Base-by-base conservation (phyloP, 1,140 invertebrate species). In the Nautilus pompilius region DNA sequence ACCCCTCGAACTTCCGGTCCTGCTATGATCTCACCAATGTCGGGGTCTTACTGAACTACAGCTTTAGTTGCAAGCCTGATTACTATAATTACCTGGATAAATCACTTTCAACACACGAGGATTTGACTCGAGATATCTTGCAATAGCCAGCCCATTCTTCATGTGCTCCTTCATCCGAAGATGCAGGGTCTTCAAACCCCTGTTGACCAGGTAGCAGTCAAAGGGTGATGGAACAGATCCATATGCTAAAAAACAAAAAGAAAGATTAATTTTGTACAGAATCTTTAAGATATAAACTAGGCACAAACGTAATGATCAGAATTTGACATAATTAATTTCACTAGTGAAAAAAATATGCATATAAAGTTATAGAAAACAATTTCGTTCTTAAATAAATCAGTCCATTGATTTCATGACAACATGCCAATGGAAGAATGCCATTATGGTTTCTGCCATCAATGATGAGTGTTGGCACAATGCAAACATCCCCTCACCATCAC, bases 181-280 rank as follows among this genome's bases (percentile, higher is more conserved):
- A 56, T 92, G 88, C 17, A 98, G 83, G 0, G 97, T 99, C 83
- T 99, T 98, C 46, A 99, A 83, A 75, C 96, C 93, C 49, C 97
- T 88, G 75, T 93, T 95, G 0, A 98, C 93, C 76, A 96, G 83
- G 76, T 89, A 94, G 79, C 96, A 98, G 80, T 99, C 97, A 79
- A 98, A 97, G 0, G 97, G 95, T 0, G 95, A 95, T 10, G 97
- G 96, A 3, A 99, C 90, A 54, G 93, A 60, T 41, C 76, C 76
- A 62, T 72, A 66, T 8, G 74, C 75, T 77, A 30, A 17, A 71
- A 58, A 45, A 66, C 60, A 66, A 15, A 45, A 22, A 15, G 32
- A 63, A 33, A 6, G 3, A 59, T 20, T n/a, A n/a, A n/a, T n/a
- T n/a, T n/a, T n/a, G n/a, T 3, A 46, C 17, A 5, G 54, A 45